Evolutionary conservation across 2,888 invertebrate genomes (phyloP), one percentile per base, ranked within the genome.

Genomic region (Limnephilus rhombicus): DNA sequence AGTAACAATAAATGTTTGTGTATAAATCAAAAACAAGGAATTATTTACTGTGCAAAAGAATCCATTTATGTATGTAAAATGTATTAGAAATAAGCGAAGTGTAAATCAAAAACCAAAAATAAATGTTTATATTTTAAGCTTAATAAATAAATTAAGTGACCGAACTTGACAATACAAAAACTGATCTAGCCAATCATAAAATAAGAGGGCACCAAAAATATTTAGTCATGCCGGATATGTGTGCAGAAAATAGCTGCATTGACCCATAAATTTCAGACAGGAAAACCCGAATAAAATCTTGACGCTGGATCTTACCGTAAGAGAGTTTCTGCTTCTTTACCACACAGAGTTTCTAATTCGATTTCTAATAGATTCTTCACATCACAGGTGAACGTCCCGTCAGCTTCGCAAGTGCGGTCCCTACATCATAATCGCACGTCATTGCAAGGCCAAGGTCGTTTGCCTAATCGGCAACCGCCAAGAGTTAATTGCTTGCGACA

Each of bases 401-500:
- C 24, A 68, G 24, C 68, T 68, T 68, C 68, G 9, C 68, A 24
- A 68, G 68, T 9, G 68, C 68, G 68, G 68, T 68, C 24, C 68
- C 24, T 68, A 24, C 68, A 68, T 89, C 88, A 89, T 37, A 37
- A 80, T 89, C 80, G 18, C 0, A n/a, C 88, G 80, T 89, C 88
- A 80, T 89, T 89, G 88, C 88, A 89, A 89, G 88, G 88, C 88
- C 49, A 45, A 41, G 85, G 85, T 37, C 34, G 68, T 31, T 80
- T 89, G 80, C 80, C 37, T 34, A 88, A 88, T 29, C 68, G 87
- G 31, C 49, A 68, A 87, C n/a, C 87, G 31, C 31, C 49, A 31
- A 29, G 53, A 87, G 87, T 31, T 87, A 29, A 53, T 87, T 68
- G 49, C 53, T 68, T 31, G 11, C 53, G n/a, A 31, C 45, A 49